Conservation (phyloP, 2,888 invertebrate species). For the Tinea pellionella region DNA sequence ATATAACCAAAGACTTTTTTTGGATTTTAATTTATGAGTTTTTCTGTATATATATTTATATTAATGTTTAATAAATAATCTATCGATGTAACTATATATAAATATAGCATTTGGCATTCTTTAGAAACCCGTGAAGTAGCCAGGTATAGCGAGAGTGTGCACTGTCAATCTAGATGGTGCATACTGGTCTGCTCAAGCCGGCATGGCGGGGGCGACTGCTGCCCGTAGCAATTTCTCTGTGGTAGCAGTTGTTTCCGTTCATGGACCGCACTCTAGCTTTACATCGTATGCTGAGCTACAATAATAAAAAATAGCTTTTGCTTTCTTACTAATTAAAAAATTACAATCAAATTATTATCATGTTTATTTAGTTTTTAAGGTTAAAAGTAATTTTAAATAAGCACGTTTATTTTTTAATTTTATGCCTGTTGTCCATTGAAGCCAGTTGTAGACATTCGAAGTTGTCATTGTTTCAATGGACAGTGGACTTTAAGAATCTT, state of each 20-base stretch:
- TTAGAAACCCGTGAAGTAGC: too few relatives aligned
- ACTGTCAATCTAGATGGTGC: too few relatives aligned
- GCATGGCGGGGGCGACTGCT: too few relatives aligned
- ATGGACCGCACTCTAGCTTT: too few relatives aligned
- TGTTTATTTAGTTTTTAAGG: neutral
- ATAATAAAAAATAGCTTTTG: neutral
- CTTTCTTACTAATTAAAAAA: neutral
- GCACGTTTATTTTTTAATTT: neutral
- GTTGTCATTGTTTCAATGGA: too few relatives aligned
- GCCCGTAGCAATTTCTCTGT: too few relatives aligned
- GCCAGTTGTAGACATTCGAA: too few relatives aligned
- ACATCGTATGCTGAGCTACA: too few relatives aligned
- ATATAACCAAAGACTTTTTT: slow-evolving; percentile 58
- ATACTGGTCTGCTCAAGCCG: too few relatives aligned
- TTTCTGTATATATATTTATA: slow-evolving; percentile 32
- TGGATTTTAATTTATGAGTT: slow-evolving; percentile 30
- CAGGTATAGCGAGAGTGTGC: too few relatives aligned
- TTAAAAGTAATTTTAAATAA: neutral
- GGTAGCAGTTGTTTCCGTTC: too few relatives aligned
- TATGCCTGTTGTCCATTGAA: too few relatives aligned
- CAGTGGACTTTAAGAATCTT: neutral
- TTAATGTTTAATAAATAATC: slow-evolving; percentile 15
- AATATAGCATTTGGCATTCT: slow-evolving; percentile 41
- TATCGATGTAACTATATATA: slow-evolving; percentile 22
- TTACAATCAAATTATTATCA: neutral